Percentiles rank a stretch among this genome's conserved stretches.
phyloP scores from a whole-genome alignment of 2,797 vertebrate genomes.

The Emys orbicularis region DNA sequence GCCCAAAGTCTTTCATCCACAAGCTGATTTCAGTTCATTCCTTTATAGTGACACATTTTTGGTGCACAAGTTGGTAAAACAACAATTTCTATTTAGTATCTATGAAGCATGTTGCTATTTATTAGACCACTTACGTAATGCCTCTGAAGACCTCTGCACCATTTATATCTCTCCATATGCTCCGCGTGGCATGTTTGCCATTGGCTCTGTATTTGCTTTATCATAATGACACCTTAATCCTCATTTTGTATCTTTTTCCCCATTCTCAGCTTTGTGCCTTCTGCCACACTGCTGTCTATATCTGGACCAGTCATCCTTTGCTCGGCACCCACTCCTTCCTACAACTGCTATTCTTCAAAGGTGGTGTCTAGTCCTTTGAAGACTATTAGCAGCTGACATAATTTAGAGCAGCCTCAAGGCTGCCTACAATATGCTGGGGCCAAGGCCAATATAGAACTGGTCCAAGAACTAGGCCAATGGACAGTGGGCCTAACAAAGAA shows the following conservation, averaged over 20 bases:
- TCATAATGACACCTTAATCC: not conserved
- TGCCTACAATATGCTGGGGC: not conserved
- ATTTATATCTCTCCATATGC: no score
- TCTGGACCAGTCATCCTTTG: not conserved
- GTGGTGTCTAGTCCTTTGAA: not conserved
- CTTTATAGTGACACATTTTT: not conserved
- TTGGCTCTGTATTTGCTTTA: not conserved
- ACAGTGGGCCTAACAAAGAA: not conserved
- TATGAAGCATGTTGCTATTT: not conserved
- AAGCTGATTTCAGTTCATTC: not conserved
- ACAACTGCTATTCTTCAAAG: no score
- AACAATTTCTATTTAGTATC: not conserved
- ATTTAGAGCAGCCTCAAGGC: not conserved
- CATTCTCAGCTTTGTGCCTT: not conserved
- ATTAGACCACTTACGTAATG: not conserved
- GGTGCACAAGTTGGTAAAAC: not conserved
- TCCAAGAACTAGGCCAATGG: not conserved
- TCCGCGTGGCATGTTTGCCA: not conserved
- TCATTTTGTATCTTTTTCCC: not conserved
- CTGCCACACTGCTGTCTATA: not conserved
- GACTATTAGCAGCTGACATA: not conserved
- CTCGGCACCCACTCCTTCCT: not conserved
- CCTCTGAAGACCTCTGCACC: not conserved
- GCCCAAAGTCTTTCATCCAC: not conserved
- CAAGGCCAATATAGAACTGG: no score